A percentile compares a stretch with the other conserved stretches of the same genome.
Evolutionary conservation across 2,797 vertebrate genomes (phyloP).

Genomic region (Phrynocephalus vlangalii): DNA sequence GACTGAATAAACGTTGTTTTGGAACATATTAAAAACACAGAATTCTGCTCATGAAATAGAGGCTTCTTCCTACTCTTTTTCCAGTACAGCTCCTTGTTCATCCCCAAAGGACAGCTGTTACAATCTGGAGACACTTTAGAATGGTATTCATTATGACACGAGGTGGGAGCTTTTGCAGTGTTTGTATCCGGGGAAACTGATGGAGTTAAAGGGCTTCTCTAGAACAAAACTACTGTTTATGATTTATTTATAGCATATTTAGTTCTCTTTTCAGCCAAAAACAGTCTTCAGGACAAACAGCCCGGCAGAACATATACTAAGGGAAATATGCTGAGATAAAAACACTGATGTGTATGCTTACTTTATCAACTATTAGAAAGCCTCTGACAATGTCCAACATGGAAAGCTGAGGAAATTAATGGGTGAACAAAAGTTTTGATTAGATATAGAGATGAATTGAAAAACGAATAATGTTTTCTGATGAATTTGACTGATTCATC

Average conservation of each 20-base stretch:
- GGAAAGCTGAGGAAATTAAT: too few species aligned
- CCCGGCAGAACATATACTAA: not conserved
- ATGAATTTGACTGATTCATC: too few species aligned
- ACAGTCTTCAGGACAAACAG: not conserved
- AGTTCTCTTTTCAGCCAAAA: not conserved
- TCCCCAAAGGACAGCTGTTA: not conserved
- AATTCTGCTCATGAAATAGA: not conserved
- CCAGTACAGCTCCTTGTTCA: not conserved
- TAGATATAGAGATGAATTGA: too few species aligned
- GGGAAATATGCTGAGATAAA: too few species aligned
- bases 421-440: too few species aligned
- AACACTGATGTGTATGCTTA: too few species aligned
- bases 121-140: not conserved
- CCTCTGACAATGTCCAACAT: too few species aligned
- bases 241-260: slow-evolving; percentile 1
- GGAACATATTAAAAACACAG: not conserved
- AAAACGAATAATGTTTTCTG: too few species aligned
- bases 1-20: not conserved
- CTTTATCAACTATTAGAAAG: too few species aligned
- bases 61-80: not conserved
- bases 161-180: too few species aligned
- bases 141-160: not conserved
- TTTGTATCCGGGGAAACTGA: not conserved
- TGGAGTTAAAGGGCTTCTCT: not conserved
- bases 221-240: not conserved